Percentiles rank a stretch among this genome's conserved stretches.
Conservation (phyloP, 2,113 vertebrate genomes). For the Dascyllus trimaculatus region DNA sequence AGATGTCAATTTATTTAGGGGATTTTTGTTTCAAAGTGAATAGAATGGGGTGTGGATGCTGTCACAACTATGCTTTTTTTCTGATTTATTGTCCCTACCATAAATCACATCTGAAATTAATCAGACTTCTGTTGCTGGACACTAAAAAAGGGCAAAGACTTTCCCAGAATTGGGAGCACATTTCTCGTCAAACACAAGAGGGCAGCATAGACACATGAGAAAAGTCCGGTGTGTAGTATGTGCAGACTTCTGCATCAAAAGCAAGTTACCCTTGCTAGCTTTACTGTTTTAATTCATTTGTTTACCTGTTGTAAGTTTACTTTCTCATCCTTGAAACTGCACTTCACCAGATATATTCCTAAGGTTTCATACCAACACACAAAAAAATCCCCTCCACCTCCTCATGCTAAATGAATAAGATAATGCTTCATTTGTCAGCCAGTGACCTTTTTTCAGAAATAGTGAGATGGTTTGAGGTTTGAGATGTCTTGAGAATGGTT, state of each 20-base stretch:
- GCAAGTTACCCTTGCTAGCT: neutral
- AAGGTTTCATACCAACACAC: neutral
- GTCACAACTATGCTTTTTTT: too few relatives aligned
- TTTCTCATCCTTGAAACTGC: neutral
- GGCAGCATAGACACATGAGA: conserved; percentile 58
- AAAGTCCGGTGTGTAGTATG: neutral
- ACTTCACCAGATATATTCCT: neutral
- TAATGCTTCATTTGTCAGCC: neutral
- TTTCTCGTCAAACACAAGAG: conserved; percentile 59
- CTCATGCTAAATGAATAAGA: neutral
- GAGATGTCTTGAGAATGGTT: conserved; percentile 54
- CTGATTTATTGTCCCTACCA: neutral
- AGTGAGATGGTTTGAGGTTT: conserved; percentile 36
- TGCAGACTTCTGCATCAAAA: neutral
- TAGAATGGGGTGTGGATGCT: too few relatives aligned
- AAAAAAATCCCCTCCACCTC: neutral
- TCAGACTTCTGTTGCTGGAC: too few relatives aligned
- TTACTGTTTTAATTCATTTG: neutral
- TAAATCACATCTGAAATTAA: neutral
- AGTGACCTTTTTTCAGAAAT: conserved; percentile 62
- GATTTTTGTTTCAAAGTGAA: too few relatives aligned
- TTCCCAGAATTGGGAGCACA: neutral
- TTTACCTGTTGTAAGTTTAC: neutral
- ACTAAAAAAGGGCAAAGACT: neutral
- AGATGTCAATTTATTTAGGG: neutral